These are phyloP conservation scores for Dasyornis broadbenti DNA, from an alignment of 2,113 vertebrate genomes.

Conservation along the genomic window DNA sequence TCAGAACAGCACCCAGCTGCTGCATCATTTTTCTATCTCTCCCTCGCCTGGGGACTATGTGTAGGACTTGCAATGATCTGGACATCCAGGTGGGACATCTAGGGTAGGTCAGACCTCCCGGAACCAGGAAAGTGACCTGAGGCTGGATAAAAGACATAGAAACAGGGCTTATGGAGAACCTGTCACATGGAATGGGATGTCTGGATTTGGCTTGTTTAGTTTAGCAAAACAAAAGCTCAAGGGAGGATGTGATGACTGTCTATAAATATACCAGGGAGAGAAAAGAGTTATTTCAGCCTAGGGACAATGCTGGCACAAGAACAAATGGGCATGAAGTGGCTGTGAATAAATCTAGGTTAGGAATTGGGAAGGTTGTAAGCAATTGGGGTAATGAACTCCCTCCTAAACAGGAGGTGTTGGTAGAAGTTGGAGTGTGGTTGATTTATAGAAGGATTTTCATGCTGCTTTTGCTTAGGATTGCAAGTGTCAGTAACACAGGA, in stretches of 20 bases:
- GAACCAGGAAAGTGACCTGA: background rate
- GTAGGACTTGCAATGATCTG: background rate
- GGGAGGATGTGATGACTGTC: conserved; percentile 13
- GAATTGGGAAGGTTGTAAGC: background rate
- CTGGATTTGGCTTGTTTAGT: conserved; percentile 7
- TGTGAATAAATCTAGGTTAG: background rate
- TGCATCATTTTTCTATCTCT: background rate
- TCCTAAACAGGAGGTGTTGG: background rate
- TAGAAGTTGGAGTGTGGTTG: background rate
- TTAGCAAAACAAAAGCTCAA: conserved; percentile 21
- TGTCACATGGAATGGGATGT: background rate
- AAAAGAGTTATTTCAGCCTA: conserved; percentile 33
- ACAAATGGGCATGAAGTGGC: background rate
- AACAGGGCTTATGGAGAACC: background rate
- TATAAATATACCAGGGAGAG: conserved; percentile 17
- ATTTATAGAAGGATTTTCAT: background rate
- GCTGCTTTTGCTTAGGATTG: background rate
- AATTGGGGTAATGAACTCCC: background rate
- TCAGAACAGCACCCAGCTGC: background rate
- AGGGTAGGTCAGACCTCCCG: background rate
- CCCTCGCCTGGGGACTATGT: background rate
- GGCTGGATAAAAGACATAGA: background rate
- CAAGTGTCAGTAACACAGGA: background rate
- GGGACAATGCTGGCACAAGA: conserved; percentile 24
- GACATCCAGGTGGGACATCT: background rate